Percentiles rank a stretch among this genome's conserved stretches.
Conservation (phyloP, 2,113 vertebrate species). For the Malurus alboscapulatus region DNA sequence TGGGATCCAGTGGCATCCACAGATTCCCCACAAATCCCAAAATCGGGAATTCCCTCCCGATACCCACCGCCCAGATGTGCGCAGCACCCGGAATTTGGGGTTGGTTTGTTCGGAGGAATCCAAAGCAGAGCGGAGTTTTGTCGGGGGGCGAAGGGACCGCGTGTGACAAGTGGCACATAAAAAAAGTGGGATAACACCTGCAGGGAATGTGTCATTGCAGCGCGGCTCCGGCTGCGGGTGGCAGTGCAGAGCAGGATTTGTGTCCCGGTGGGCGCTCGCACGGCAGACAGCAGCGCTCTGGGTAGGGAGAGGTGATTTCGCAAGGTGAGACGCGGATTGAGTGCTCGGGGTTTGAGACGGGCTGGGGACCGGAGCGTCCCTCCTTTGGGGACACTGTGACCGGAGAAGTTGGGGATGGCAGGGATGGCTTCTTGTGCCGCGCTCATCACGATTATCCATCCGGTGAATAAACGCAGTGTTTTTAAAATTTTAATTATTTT, state of each 20-base stretch:
- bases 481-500: not conserved
- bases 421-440: not conserved
- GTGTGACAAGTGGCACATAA: accelerated
- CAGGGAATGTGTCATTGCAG: not conserved
- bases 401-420: accelerated
- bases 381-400: accelerated
- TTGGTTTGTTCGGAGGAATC: accelerated
- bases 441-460: accelerated
- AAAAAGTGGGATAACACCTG: accelerated
- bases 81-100: accelerated
- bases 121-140: accelerated
- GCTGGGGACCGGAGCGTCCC: not conserved
- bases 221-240: slow-evolving; percentile 16
- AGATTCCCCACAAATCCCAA: too few species aligned
- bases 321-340: not conserved
- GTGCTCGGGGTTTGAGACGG: not conserved
- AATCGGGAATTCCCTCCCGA: not conserved
- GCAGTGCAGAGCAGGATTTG: slow-evolving; percentile 23
- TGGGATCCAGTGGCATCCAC: not conserved
- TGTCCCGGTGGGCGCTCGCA: not conserved
- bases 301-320: not conserved
- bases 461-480: not conserved
- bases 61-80: accelerated
- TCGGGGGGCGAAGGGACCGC: not conserved
- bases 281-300: not conserved